phyloP scores from a whole-genome alignment of 1,140 invertebrate species.

The Lordiphosa collinella region DNA sequence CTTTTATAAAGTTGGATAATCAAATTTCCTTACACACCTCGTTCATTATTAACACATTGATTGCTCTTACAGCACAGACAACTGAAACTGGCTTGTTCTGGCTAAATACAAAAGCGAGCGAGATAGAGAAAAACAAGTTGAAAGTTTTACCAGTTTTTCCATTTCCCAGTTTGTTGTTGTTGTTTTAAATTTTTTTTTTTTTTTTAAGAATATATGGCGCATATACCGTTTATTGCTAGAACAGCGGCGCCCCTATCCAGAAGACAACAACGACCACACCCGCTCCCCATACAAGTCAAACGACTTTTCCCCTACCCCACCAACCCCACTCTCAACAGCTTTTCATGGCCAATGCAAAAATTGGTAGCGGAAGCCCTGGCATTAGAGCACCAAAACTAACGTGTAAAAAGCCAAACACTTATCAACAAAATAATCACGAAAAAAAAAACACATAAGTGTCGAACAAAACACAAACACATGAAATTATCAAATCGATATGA shows the following conservation, averaged over 20 bases:
- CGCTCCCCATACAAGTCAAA: constrained; percentile 42
- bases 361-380: constrained; percentile 42
- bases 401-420: constrained; percentile 53
- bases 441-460: constrained; percentile 2
- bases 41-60: too few species aligned
- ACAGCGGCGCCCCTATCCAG: constrained; percentile 40
- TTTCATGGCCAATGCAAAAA: constrained; percentile 55
- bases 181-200: constrained; percentile 4
- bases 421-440: constrained; percentile 54
- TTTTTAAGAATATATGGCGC: constrained; percentile 24
- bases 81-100: not conserved
- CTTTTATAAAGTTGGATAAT: too few species aligned
- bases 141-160: constrained; percentile 26
- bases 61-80: too few species aligned
- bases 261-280: constrained; percentile 1
- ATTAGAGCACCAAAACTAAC: constrained; percentile 46
- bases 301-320: constrained; percentile 44
- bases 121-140: constrained; percentile 20
- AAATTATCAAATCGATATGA: constrained; percentile 58
- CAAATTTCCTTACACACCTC: too few species aligned
- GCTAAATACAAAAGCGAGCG: not conserved
- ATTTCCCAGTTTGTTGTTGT: not conserved
- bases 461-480: constrained; percentile 32
- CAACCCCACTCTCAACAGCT: constrained; percentile 20
- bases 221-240: constrained; percentile 40